Conservation (phyloP, 2,888 invertebrate genomes). For the Tiliacea aurago region DNA sequence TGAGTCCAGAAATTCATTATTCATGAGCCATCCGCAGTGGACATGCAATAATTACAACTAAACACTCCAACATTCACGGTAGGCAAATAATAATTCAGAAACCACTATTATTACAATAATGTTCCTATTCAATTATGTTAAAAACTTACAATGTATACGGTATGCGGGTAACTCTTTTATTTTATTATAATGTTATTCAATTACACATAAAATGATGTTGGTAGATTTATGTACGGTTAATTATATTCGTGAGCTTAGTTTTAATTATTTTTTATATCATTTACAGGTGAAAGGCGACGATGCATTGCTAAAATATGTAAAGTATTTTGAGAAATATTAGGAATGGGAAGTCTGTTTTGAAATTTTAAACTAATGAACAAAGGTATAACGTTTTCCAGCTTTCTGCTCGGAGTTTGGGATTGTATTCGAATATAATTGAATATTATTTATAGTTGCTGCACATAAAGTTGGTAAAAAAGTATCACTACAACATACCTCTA, state of each 20-base stretch:
- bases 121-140: slow-evolving; percentile 47
- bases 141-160: slow-evolving; percentile 41
- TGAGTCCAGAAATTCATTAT: slow-evolving; percentile 32
- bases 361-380: background rate
- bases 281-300: slow-evolving; percentile 10
- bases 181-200: slow-evolving; percentile 37
- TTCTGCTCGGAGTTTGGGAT: background rate
- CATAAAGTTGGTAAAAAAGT: background rate
- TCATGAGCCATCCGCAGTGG: slow-evolving; percentile 53
- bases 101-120: slow-evolving; percentile 38
- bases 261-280: background rate
- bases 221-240: slow-evolving; percentile 17
- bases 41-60: slow-evolving; percentile 62
- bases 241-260: background rate
- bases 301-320: background rate
- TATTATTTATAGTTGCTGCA: background rate
- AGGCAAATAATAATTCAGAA: slow-evolving; percentile 55
- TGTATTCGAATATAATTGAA: background rate
- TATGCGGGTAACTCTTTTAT: slow-evolving; percentile 19
- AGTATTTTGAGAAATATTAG: background rate
- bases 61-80: slow-evolving; percentile 45
- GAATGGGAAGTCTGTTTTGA: background rate
- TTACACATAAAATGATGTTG: slow-evolving; percentile 1
- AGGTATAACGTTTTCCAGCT: background rate
- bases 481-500: background rate